phyloP scores from a whole-genome alignment of 2,888 invertebrate species.

The Cartodere bifasciata region DNA sequence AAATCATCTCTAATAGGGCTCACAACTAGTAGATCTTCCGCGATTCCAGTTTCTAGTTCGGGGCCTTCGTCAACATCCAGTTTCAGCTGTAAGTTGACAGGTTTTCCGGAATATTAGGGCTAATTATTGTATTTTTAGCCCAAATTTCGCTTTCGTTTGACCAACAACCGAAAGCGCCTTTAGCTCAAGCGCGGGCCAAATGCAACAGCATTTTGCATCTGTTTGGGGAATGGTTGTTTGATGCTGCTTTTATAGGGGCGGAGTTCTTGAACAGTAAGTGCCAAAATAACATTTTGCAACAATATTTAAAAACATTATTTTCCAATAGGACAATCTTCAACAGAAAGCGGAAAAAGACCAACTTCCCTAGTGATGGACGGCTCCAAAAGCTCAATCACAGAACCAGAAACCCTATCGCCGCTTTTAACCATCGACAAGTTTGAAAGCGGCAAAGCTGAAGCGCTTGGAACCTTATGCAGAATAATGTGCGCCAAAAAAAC shows the following conservation, averaged over 20 bases:
- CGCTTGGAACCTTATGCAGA: constrained; percentile 86
- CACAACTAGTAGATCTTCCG: constrained; percentile 58
- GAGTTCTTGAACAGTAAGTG: constrained; percentile 41
- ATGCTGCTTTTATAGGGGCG: constrained; percentile 85
- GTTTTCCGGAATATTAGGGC: no score
- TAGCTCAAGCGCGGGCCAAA: constrained; percentile 70
- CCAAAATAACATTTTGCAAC: no score
- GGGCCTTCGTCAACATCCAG: constrained; percentile 56
- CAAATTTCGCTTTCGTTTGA: constrained; percentile 41
- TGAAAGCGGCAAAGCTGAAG: constrained; percentile 83
- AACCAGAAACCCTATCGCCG: constrained; percentile 53
- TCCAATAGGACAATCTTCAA: constrained; percentile 34
- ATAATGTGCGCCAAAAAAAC: constrained; percentile 94
- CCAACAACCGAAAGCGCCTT: constrained; percentile 36
- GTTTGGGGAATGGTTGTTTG: constrained; percentile 94
- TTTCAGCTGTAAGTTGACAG: constrained; percentile 44
- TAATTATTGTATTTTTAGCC: constrained; percentile 38
- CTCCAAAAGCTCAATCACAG: constrained; percentile 47
- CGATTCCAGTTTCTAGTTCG: constrained; percentile 50
- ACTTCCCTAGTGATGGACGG: constrained; percentile 54
- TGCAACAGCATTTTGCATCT: constrained; percentile 92
- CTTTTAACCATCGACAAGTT: constrained; percentile 64
- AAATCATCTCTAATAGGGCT: constrained; percentile 70
- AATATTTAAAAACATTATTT: no score
- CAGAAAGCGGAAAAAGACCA: constrained; percentile 46